These are phyloP conservation scores for Esox lucius DNA, from an alignment of 2,797 vertebrate species.

Conservation along the genomic window DNA sequence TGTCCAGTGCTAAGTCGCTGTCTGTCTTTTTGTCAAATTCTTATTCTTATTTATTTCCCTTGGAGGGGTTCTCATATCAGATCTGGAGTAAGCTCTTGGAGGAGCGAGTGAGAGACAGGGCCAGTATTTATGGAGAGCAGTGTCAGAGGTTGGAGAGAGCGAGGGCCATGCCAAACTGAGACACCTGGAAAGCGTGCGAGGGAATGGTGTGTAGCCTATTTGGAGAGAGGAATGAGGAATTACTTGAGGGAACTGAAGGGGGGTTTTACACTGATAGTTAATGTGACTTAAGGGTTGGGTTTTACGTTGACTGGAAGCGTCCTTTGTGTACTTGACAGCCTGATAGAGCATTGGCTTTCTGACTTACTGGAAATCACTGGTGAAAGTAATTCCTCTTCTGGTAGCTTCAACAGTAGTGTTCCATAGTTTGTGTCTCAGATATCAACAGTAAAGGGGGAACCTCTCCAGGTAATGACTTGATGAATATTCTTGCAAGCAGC, in stretches of 20 bases:
- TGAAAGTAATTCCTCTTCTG: too few relatives aligned
- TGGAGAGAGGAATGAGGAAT: neutral
- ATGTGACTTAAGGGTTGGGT: neutral
- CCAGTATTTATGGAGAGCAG: neutral
- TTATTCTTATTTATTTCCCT: conserved; percentile 25
- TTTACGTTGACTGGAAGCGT: neutral
- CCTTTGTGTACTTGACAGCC: neutral
- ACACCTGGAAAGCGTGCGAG: neutral
- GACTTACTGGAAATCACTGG: too few relatives aligned
- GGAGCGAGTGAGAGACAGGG: neutral
- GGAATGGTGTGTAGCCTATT: neutral
- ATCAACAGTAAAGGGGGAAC: too few relatives aligned
- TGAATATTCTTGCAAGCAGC: too few relatives aligned
- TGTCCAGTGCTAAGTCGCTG: neutral
- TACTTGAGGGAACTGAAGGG: neutral
- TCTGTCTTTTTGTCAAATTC: neutral
- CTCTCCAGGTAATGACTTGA: too few relatives aligned
- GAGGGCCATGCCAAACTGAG: conserved; percentile 3
- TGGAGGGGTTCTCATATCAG: conserved; percentile 18
- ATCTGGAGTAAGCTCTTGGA: conserved; percentile 6
- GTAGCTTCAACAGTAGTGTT: too few relatives aligned
- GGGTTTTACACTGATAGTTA: neutral
- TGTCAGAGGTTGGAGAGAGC: neutral
- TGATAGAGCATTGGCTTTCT: too few relatives aligned
- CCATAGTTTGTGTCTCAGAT: too few relatives aligned